phyloP scores from a whole-genome alignment of 1,140 invertebrate genomes.

The Drosophila melanica region DNA sequence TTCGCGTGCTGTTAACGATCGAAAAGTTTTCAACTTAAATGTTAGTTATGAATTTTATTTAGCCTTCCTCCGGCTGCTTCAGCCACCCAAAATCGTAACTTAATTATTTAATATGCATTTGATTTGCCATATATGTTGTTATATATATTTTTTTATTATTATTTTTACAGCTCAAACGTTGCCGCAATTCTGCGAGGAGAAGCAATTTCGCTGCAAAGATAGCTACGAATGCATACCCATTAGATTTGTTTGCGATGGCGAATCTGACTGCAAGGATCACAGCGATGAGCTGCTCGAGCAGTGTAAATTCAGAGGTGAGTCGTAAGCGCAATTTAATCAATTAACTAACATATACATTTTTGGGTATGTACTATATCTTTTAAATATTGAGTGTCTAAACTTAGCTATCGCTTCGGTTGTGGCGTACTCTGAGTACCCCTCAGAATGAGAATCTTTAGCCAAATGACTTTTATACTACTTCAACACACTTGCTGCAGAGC shows the following conservation, averaged over 20 bases:
- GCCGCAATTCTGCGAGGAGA: conserved; percentile 85
- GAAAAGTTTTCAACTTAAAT: conserved; percentile 79
- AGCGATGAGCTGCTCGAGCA: conserved; percentile 89
- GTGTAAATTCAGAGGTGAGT: conserved; percentile 83
- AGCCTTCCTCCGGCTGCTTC: conserved; percentile 32
- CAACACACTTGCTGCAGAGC: conserved; percentile 21
- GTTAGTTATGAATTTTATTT: conserved; percentile 82
- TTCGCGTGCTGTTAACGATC: conserved; percentile 66
- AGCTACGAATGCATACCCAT: conserved; percentile 93
- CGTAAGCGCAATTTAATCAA: conserved; percentile 56
- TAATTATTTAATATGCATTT: conserved; percentile 79
- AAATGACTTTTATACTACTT: conserved; percentile 32
- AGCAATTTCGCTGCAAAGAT: conserved; percentile 89
- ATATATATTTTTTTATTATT: conserved; percentile 7
- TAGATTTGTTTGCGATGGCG: conserved; percentile 91
- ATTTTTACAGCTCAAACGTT: conserved; percentile 67
- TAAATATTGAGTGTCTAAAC: too few relatives aligned
- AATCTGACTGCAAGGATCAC: conserved; percentile 91
- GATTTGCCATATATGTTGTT: conserved; percentile 34
- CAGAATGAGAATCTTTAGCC: conserved; percentile 3
- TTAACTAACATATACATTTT: neutral
- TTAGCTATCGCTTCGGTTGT: neutral
- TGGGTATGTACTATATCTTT: too few relatives aligned
- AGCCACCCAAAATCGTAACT: conserved; percentile 41
- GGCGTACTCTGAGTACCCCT: neutral